Base-by-base conservation (phyloP, 2,888 invertebrate species). In the Lissonota sp. region DNA sequence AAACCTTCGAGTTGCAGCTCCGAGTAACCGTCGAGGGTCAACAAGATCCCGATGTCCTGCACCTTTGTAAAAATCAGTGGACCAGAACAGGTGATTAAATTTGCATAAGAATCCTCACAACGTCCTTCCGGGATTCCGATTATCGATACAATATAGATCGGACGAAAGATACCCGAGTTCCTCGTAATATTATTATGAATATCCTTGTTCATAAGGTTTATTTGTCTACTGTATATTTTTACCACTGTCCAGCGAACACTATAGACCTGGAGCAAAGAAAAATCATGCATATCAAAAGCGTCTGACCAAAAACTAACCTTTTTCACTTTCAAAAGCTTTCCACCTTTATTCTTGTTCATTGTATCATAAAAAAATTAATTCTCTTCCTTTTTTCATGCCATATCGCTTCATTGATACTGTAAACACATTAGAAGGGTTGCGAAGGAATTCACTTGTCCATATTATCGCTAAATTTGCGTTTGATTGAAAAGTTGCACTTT, bases 21-120 rank as follows among this genome's bases (percentile, higher is more conserved):
- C 16, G 58, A 42, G 60, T 58, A 49, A 46, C 26, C 49, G 58
- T 53, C 39, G 79, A 79, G 57, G 79, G 79, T 70, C 79, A 44
- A 74, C 77, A 55, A 40, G 73, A 78, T 78, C 58, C 44, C 26
- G 46, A 60, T n/a, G 64, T 70, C 44, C 49, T 53, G 64, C 58
- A 51, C 51, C 57, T 64, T 57, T 16, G 44, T 26, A 14, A 58
- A 58, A 67, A 70, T 64, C 63, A 51, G 40, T 64, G 64, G 44
- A 53, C 40, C 42, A 64, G 67, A 60, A 64, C 60, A 55, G 3
- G 58, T 42, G 53, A 49, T 64, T 57, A 7, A 14, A 63, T 57
- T 67, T 57, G 26, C 63, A 42, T 57, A 40, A 60, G 66, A 55
- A 14, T 53, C 53, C 14, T 53, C 14, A 2, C 7, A 53, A 53